A percentile compares a stretch with the other conserved stretches of the same genome.
phyloP scores from a whole-genome alignment of 2,888 invertebrate species.

The Mamestra brassicae region DNA sequence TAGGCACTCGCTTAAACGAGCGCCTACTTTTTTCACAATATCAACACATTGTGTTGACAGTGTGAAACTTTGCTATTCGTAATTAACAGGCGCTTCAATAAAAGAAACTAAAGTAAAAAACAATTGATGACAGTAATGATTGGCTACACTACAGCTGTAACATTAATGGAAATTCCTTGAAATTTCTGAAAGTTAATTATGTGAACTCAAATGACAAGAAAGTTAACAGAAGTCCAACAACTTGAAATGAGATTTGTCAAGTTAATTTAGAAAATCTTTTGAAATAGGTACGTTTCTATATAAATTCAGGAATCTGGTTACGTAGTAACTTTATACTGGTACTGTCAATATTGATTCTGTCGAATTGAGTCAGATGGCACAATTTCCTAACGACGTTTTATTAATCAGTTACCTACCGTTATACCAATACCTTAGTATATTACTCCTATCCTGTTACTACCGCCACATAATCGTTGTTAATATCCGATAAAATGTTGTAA shows the following conservation, averaged over 20 bases:
- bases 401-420: background rate
- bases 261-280: too few species aligned
- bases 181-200: too few species aligned
- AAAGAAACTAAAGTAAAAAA: too few species aligned
- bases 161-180: too few species aligned
- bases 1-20: background rate
- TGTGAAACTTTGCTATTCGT: background rate
- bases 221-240: too few species aligned
- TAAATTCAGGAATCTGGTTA: background rate
- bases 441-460: slow-evolving; percentile 15
- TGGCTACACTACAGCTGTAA: too few species aligned
- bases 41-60: too few species aligned
- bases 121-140: too few species aligned
- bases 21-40: background rate
- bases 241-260: too few species aligned
- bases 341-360: background rate
- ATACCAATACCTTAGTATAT: background rate
- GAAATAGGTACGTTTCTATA: too few species aligned
- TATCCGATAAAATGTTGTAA: slow-evolving; percentile 24
- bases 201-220: too few species aligned
- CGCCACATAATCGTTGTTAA: slow-evolving; percentile 29
- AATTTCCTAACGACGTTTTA: slow-evolving; percentile 25
- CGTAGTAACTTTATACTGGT: background rate
- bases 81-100: slow-evolving; percentile 19
- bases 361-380: slow-evolving; percentile 13